Percentiles rank a stretch among this genome's conserved stretches.
These are phyloP conservation scores for Mormyrus lacerda DNA, from an alignment of 2,113 vertebrate species.

Conservation along the genomic window DNA sequence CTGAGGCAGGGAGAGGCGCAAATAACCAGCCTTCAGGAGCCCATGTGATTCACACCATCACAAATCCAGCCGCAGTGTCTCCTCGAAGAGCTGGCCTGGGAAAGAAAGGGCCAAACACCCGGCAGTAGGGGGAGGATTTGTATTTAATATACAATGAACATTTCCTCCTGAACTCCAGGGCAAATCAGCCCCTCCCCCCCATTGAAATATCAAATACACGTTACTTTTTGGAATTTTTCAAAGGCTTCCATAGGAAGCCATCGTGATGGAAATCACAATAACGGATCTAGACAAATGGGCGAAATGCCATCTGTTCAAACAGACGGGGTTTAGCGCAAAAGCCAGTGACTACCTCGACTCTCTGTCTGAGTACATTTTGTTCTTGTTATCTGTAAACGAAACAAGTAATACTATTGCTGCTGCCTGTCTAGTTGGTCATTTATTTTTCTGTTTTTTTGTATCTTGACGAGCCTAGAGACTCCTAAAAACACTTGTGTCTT, in stretches of 20 bases:
- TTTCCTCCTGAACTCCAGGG: constrained; percentile 45
- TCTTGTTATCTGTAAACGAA: constrained; percentile 25
- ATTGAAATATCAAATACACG: constrained; percentile 62
- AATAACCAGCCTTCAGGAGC: constrained; percentile 15
- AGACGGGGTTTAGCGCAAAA: constrained; percentile 36
- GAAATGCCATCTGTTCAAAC: constrained; percentile 59
- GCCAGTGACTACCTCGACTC: constrained; percentile 30
- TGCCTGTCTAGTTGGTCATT: background rate
- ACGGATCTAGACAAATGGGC: constrained; percentile 51
- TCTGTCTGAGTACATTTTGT: constrained; percentile 20
- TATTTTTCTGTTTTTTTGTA: background rate
- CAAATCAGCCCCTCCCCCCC: constrained; percentile 46
- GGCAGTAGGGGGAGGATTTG: constrained; percentile 54
- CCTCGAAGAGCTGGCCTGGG: constrained; percentile 42
- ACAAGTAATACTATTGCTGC: constrained; percentile 13
- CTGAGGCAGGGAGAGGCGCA: background rate
- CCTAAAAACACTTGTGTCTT: background rate
- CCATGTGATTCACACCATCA: constrained; percentile 61
- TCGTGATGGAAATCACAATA: constrained; percentile 58
- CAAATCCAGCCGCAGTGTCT: constrained; percentile 54
- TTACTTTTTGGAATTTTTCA: constrained; percentile 60
- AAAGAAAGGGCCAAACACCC: constrained; percentile 47
- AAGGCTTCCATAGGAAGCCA: constrained; percentile 60
- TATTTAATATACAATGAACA: constrained; percentile 57
- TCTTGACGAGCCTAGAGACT: constrained; percentile 2